Conservation (phyloP, 2,113 vertebrate species). For the Platysternon megacephalum region DNA sequence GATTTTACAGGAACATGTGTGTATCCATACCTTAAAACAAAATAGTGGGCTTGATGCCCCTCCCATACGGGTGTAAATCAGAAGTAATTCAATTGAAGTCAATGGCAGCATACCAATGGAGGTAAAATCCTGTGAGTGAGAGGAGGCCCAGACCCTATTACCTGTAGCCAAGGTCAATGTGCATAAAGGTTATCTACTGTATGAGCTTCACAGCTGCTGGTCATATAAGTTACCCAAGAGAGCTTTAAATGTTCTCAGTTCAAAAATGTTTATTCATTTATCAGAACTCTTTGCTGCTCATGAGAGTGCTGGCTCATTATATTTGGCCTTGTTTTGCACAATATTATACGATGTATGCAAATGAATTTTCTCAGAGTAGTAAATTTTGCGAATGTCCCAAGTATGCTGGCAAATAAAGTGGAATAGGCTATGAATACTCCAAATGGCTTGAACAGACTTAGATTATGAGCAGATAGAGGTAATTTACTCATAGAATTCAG, state of each 20-base stretch:
- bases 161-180: neutral
- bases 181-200: fast-evolving
- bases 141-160: neutral
- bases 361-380: neutral
- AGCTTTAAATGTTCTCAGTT: constrained; percentile 15
- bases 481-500: neutral
- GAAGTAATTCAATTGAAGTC: neutral
- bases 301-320: neutral
- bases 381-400: neutral
- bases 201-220: fast-evolving
- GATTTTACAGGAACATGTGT: neutral
- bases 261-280: neutral
- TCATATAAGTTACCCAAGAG: neutral
- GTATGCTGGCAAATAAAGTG: neutral
- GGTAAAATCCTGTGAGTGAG: neutral
- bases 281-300: neutral
- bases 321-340: neutral
- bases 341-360: neutral
- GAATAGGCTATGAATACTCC: neutral
- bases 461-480: neutral
- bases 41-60: neutral
- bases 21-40: neutral
- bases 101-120: neutral
- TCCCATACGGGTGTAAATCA: neutral
- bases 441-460: neutral